A percentile compares a stretch with the other conserved stretches of the same genome.
phyloP scores from a whole-genome alignment of 2,888 invertebrate genomes.

The Andrena minutula region DNA sequence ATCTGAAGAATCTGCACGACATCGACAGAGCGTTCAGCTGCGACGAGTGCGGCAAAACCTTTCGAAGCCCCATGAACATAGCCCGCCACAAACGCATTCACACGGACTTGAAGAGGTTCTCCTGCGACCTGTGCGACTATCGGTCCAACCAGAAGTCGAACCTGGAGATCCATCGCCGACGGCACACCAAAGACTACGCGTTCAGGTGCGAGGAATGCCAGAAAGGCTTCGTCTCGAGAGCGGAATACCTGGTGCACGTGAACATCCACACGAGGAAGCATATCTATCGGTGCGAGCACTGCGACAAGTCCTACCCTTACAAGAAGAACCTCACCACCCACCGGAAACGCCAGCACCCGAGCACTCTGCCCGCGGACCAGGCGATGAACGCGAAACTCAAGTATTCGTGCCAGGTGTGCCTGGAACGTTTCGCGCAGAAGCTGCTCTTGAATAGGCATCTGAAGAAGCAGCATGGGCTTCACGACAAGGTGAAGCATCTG shows the following conservation, averaged over 20 bases:
- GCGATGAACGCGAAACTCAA: constrained; percentile 17
- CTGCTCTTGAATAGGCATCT: constrained; percentile 71
- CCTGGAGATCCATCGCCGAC: constrained; percentile 75
- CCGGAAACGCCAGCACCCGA: constrained; percentile 71
- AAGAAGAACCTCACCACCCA: constrained; percentile 80
- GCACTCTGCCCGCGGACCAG: neutral
- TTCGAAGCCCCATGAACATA: constrained; percentile 79
- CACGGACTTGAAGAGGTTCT: constrained; percentile 74
- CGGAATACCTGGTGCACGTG: constrained; percentile 78
- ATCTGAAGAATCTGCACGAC: constrained; percentile 79
- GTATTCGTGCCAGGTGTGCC: constrained; percentile 75
- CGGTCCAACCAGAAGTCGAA: constrained; percentile 79
- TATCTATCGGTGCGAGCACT: constrained; percentile 76
- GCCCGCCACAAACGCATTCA: constrained; percentile 80
- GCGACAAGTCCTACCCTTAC: constrained; percentile 77
- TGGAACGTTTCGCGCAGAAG: constrained; percentile 71
- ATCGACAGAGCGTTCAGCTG: constrained; percentile 80
- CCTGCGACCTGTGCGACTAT: constrained; percentile 79
- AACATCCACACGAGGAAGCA: constrained; percentile 75
- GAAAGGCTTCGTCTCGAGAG: constrained; percentile 76
- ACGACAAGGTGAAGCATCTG: constrained; percentile 65
- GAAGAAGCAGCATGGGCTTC: constrained; percentile 72
- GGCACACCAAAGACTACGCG: constrained; percentile 77
- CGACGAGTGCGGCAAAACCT: constrained; percentile 77
- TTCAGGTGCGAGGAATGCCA: constrained; percentile 77